Evolutionary conservation across 1,140 invertebrate genomes (phyloP).

Genomic region (Dreissena polymorpha): DNA sequence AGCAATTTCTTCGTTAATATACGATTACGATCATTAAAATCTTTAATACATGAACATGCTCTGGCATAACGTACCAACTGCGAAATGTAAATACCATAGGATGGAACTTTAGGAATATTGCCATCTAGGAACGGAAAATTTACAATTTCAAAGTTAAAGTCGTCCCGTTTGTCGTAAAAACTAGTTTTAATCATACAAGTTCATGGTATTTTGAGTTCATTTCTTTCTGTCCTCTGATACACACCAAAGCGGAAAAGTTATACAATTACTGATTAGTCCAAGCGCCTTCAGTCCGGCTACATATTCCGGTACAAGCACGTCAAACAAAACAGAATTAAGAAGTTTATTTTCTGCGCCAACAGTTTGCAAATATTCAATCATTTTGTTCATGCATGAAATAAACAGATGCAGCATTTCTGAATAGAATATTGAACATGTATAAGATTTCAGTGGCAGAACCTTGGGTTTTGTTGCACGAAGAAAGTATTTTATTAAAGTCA

Average conservation of each 20-base stretch:
- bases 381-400: constrained; percentile 36
- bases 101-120: too few species aligned
- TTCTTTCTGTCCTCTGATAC: constrained; percentile 38
- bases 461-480: constrained; percentile 14
- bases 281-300: constrained; percentile 29
- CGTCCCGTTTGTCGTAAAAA: too few species aligned
- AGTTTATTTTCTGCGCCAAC: constrained; percentile 28
- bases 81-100: too few species aligned
- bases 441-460: constrained; percentile 24
- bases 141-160: too few species aligned
- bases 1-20: too few species aligned
- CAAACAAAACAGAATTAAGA: constrained; percentile 28
- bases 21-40: too few species aligned
- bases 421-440: constrained; percentile 41
- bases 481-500: constrained; percentile 21
- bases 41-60: too few species aligned
- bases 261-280: constrained; percentile 14
- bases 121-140: too few species aligned
- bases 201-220: constrained; percentile 53
- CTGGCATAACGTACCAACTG: too few species aligned
- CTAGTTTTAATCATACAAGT: too few species aligned
- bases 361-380: constrained; percentile 19
- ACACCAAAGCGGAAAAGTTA: constrained; percentile 22
- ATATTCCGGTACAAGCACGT: constrained; percentile 28
- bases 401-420: constrained; percentile 24